Conservation (phyloP, 2,888 invertebrate species). For the Marasmarcha lunaedactyla region DNA sequence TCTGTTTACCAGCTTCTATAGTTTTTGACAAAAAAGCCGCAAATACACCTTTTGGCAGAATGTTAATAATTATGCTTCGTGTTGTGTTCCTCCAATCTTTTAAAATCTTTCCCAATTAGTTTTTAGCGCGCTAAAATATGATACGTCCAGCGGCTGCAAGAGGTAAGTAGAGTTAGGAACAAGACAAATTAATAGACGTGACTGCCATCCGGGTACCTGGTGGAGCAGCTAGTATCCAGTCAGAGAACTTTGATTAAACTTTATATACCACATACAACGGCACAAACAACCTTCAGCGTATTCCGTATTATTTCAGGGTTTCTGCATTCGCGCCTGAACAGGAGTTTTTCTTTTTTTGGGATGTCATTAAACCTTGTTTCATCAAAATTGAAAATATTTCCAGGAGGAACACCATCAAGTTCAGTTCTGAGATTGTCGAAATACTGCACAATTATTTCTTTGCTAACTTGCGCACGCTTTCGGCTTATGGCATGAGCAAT, state of each 20-base stretch:
- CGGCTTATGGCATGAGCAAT: neutral
- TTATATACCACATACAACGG: conserved; percentile 19
- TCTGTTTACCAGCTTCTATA: conserved; percentile 7
- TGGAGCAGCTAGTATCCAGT: conserved; percentile 18
- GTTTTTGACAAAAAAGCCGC: conserved; percentile 8
- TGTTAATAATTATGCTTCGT: conserved; percentile 7
- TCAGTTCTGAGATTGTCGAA: neutral
- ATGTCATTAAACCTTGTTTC: neutral
- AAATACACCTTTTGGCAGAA: conserved; percentile 11
- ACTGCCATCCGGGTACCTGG: conserved; percentile 15
- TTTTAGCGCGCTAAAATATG: conserved; percentile 12
- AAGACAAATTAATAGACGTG: conserved; percentile 9
- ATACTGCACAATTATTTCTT: neutral
- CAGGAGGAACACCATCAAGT: neutral
- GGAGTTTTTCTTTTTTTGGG: neutral
- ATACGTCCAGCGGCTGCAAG: conserved; percentile 14
- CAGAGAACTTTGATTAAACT: conserved; percentile 16
- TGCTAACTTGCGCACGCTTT: neutral
- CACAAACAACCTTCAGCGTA: conserved; percentile 18
- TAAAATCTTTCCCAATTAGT: conserved; percentile 7
- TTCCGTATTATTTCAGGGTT: conserved; percentile 17
- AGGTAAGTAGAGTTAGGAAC: conserved; percentile 9
- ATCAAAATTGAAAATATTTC: neutral
- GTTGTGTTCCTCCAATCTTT: conserved; percentile 8
- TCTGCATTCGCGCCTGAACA: conserved; percentile 15